Evolutionary conservation across 1,140 invertebrate genomes (phyloP).

Genomic region (Drosophila ananassae): DNA sequence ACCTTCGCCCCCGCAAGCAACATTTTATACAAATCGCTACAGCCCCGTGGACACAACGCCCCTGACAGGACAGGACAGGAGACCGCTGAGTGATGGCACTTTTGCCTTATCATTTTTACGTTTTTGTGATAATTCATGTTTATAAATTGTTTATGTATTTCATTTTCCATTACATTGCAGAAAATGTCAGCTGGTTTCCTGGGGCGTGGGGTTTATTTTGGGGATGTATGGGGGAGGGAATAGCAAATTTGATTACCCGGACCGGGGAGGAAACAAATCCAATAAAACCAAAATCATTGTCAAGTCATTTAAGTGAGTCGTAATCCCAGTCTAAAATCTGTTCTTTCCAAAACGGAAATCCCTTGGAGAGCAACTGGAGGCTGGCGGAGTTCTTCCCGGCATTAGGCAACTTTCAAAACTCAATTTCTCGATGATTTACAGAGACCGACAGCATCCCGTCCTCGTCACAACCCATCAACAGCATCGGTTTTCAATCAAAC

Average conservation of each 20-base stretch:
- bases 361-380: background rate
- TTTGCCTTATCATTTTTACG: constrained; percentile 70
- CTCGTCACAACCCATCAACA: constrained; percentile 18
- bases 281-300: constrained; percentile 55
- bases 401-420: constrained; percentile 42
- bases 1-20: constrained; percentile 17
- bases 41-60: constrained; percentile 3
- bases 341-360: too few relatives aligned
- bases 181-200: constrained; percentile 17
- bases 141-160: constrained; percentile 78
- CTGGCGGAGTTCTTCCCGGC: background rate
- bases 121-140: constrained; percentile 77
- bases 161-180: constrained; percentile 73
- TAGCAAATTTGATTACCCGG: constrained; percentile 43
- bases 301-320: constrained; percentile 38
- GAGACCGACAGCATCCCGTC: constrained; percentile 18
- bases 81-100: constrained; percentile 52
- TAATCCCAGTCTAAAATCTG: constrained; percentile 17
- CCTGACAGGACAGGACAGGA: background rate
- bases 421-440: constrained; percentile 64
- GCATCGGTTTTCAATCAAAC: constrained; percentile 70
- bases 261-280: constrained; percentile 17
- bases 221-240: constrained; percentile 12
- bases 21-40: constrained; percentile 72
- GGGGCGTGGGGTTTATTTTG: background rate